Evolutionary conservation across 2,888 invertebrate genomes (phyloP), one percentile per base, ranked within the genome.

Genomic region (Sturmia bella): DNA sequence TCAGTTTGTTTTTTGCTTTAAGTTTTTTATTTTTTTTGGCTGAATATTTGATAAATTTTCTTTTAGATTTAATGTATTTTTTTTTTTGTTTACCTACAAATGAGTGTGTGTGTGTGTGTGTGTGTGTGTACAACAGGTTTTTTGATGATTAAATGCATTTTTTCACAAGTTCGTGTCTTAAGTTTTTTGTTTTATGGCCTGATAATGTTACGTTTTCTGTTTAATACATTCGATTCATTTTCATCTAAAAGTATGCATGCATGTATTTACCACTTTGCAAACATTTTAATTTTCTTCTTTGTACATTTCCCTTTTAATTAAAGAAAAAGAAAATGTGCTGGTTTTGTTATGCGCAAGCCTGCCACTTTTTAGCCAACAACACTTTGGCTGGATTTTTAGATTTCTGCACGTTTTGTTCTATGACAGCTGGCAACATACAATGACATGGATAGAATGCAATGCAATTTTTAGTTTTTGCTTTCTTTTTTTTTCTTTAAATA

Each of bases 351-450:
- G 6, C 6, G 6, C 6, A 39, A 70, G 45, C 15, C 41, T 32
- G 70, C 45, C 11, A 57, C n/a, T 50, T 59, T 59, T 7, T 43
- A 63, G n/a, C 32, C 32, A 7, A n/a, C 66, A 68, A 68, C 68
- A 54, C 52, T 68, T 69, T 69, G 64, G 43, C 41, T 61, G 13
- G 3, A 39, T 56, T 54, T 54, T 27, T 19, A 74, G 64, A 76
- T 69, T 61, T 43, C 41, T 59, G 68, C 74, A 74, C 74, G 64
- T 74, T 64, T 48, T 64, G 21, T 59, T 76, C 59, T 76, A 76
- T 76, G 68, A 76, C 68, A 76, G 68, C 74, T 24, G 37, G 27
- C 52, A 57, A 48, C 50, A 43, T 12, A 32, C 17, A 59, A 61
- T 48, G 52, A 61, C 76, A 41, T 64, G 73, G 19, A 12, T 13